These are phyloP conservation scores for Ceramica pisi DNA, from an alignment of 2,888 invertebrate species.

Conservation along the genomic window DNA sequence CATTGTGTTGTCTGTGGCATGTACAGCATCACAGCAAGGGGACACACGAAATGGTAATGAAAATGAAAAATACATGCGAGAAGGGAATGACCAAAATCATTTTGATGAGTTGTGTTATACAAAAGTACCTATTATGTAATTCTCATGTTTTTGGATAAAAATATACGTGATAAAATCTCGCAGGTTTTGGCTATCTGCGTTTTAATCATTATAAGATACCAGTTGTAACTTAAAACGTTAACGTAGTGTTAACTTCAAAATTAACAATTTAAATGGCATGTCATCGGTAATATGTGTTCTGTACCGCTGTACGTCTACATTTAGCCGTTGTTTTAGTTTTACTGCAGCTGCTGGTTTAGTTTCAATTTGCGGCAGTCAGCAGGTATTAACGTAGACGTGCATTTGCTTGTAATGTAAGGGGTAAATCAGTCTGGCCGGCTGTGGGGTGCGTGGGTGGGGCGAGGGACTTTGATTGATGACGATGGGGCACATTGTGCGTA, in stretches of 20 bases:
- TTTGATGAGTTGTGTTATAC: background rate
- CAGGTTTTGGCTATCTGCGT: slow-evolving; percentile 5
- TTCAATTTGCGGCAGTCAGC: slow-evolving; percentile 62
- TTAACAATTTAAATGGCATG: slow-evolving; percentile 26
- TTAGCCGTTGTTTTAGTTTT: slow-evolving; percentile 44
- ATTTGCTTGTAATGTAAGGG: slow-evolving; percentile 77
- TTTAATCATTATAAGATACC: slow-evolving; percentile 22
- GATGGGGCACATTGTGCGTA: slow-evolving; percentile 81
- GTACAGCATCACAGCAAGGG: slow-evolving; percentile 36
- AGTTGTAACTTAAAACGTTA: slow-evolving; percentile 15
- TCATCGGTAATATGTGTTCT: slow-evolving; percentile 48
- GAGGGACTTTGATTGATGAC: slow-evolving; percentile 85
- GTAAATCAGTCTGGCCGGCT: slow-evolving; percentile 71
- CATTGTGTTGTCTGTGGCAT: slow-evolving; percentile 60
- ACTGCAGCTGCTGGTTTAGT: slow-evolving; percentile 58
- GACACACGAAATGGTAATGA: slow-evolving; percentile 19
- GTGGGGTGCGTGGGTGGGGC: slow-evolving; percentile 72
- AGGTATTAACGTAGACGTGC: slow-evolving; percentile 67
- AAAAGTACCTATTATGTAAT: slow-evolving; percentile 2
- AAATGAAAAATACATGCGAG: slow-evolving; percentile 12
- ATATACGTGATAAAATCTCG: slow-evolving; percentile 7
- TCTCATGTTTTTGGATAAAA: slow-evolving; percentile 26
- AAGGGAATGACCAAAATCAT: slow-evolving; percentile 24
- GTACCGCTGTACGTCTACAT: slow-evolving; percentile 26
- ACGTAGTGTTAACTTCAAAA: slow-evolving; percentile 13